Conservation (phyloP, 1,140 invertebrate genomes). For the Trachelipus rathkii region DNA sequence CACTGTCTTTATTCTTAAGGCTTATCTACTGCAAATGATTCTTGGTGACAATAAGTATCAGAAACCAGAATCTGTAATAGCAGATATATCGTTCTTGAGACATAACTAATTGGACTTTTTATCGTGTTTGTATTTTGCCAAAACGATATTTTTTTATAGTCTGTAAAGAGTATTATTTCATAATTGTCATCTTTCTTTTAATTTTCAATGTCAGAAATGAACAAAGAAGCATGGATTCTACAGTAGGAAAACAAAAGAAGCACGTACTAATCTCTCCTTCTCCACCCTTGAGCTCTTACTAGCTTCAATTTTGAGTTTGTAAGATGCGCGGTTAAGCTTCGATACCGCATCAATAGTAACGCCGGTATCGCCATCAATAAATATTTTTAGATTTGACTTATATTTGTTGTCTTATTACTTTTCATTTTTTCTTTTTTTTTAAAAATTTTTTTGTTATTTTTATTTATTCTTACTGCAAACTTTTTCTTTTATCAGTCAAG, state of each 20-base stretch:
- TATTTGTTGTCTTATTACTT: too few species aligned
- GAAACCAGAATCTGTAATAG: neutral
- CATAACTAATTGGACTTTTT: neutral
- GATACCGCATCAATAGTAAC: too few species aligned
- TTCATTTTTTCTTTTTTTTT: too few species aligned
- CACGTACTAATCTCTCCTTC: constrained; percentile 42
- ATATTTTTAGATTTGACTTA: too few species aligned
- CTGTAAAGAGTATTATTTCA: constrained; percentile 16
- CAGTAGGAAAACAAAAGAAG: constrained; percentile 45
- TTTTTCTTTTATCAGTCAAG: too few species aligned
- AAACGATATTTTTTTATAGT: too few species aligned
- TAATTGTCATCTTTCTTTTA: constrained; percentile 37
- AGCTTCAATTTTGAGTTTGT: too few species aligned
- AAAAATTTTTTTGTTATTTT: too few species aligned
- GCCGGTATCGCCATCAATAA: too few species aligned
- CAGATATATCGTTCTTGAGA: neutral
- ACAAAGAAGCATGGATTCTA: constrained; percentile 45
- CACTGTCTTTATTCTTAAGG: neutral
- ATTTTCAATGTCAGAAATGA: constrained; percentile 43
- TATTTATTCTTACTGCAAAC: too few species aligned
- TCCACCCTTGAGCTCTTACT: constrained; percentile 42
- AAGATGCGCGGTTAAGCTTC: too few species aligned
- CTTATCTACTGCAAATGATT: neutral
- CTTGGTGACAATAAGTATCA: constrained; percentile 31
- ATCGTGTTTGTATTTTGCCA: constrained; percentile 19